A percentile compares a stretch with the other conserved stretches of the same genome.
These are phyloP conservation scores for Eurypyga helias DNA, from an alignment of 2,113 vertebrate species.

Conservation along the genomic window DNA sequence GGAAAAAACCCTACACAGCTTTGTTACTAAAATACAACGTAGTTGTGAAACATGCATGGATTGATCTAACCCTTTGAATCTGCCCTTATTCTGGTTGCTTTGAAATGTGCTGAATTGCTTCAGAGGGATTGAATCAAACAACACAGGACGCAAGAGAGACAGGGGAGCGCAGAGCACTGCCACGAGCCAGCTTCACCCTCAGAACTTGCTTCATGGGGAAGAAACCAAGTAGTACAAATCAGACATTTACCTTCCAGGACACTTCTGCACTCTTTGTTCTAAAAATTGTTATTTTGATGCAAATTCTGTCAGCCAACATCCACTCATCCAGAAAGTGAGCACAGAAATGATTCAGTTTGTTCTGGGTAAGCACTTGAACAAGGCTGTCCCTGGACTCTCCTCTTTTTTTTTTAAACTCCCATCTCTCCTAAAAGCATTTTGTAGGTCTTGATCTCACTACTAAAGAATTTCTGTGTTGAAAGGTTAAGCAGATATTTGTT, in stretches of 20 bases:
- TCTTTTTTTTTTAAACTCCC: neutral
- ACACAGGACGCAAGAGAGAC: neutral
- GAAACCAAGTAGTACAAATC: neutral
- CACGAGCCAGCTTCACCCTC: rapidly evolving
- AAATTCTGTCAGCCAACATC: slow-evolving; percentile 4
- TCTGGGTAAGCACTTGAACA: neutral
- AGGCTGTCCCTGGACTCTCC: neutral
- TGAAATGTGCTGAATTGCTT: neutral
- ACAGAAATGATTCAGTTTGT: neutral
- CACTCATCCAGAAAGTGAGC: neutral
- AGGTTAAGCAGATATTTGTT: slow-evolving; percentile 44
- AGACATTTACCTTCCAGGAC: neutral
- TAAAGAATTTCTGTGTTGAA: slow-evolving; percentile 14
- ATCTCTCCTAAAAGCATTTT: neutral
- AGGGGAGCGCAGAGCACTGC: neutral
- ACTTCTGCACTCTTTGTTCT: neutral
- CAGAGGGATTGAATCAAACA: neutral
- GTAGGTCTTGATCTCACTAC: neutral
- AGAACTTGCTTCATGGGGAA: neutral
- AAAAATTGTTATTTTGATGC: slow-evolving; percentile 26
- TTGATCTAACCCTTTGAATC: neutral
- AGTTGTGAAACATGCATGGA: neutral
- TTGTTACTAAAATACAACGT: neutral
- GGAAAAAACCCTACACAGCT: neutral
- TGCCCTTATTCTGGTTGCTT: neutral